Conservation (phyloP, 1,140 invertebrate species). For the Drosophila ambigua region DNA sequence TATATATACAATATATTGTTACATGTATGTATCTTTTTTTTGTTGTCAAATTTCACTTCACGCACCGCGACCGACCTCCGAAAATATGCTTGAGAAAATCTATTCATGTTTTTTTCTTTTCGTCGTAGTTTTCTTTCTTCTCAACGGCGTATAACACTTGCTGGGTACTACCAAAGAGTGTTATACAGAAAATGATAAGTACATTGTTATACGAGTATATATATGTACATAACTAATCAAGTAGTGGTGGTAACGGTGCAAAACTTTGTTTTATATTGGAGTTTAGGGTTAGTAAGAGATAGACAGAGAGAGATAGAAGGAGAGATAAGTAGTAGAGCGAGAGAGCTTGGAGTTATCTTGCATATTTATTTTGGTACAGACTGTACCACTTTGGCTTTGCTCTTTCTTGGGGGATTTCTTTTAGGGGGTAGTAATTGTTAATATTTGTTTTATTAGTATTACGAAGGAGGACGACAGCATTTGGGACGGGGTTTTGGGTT, state of each 20-base stretch:
- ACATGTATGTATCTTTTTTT: slow-evolving; percentile 21
- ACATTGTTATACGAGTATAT: slow-evolving; percentile 13
- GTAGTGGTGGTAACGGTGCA: slow-evolving; percentile 77
- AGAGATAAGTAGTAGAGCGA: slow-evolving; percentile 8
- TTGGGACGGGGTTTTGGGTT: slow-evolving; percentile 15
- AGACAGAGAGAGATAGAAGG: slow-evolving; percentile 29
- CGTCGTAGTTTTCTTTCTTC: slow-evolving; percentile 42
- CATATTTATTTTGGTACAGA: neutral
- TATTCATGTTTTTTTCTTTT: slow-evolving; percentile 76
- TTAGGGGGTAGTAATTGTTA: slow-evolving; percentile 20
- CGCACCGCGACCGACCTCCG: slow-evolving; percentile 79
- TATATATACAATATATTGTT: slow-evolving; percentile 30
- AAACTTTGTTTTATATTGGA: slow-evolving; percentile 59
- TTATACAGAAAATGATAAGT: slow-evolving; percentile 35
- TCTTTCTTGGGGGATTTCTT: neutral
- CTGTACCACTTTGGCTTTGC: slow-evolving; percentile 12
- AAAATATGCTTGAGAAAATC: slow-evolving; percentile 84
- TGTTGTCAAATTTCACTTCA: slow-evolving; percentile 43
- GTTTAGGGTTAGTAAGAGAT: slow-evolving; percentile 52
- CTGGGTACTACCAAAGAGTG: slow-evolving; percentile 25
- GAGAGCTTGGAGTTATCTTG: slow-evolving; percentile 6
- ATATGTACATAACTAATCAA: slow-evolving; percentile 57
- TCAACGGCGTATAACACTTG: slow-evolving; percentile 3
- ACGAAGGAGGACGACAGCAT: slow-evolving; percentile 14
- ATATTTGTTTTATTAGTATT: slow-evolving; percentile 10